Percentiles rank a stretch among this genome's conserved stretches.
Conservation (phyloP, 2,113 vertebrate genomes). For the Nesogale talazaci region DNA sequence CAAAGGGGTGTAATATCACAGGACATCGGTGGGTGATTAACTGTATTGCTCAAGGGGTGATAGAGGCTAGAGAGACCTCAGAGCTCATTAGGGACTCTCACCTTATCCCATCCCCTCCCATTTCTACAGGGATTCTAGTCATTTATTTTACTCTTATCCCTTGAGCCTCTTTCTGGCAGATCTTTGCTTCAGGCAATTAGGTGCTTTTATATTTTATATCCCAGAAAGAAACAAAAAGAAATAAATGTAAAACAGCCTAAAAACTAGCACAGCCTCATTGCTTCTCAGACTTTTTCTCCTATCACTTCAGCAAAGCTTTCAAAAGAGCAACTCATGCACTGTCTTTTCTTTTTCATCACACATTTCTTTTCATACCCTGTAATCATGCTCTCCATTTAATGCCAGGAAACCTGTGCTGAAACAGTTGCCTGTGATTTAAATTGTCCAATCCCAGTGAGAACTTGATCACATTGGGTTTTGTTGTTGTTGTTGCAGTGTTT, state of each 20-base stretch:
- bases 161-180: neutral
- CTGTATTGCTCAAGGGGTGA: neutral
- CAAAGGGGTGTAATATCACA: neutral
- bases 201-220: neutral
- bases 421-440: neutral
- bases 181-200: neutral
- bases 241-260: neutral
- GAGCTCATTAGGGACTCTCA: neutral
- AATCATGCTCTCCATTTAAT: neutral
- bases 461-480: no score
- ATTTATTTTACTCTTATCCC: neutral
- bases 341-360: neutral
- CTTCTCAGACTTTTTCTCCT: neutral
- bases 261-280: no score
- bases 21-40: neutral
- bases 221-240: neutral
- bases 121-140: neutral
- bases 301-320: neutral
- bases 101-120: no score
- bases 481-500: no score
- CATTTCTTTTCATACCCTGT: neutral
- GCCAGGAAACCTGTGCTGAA: neutral
- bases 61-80: fast-evolving
- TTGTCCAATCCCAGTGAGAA: neutral
- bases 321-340: neutral